phyloP scores from a whole-genome alignment of 1,140 invertebrate species.

The Bemisia tabaci region DNA sequence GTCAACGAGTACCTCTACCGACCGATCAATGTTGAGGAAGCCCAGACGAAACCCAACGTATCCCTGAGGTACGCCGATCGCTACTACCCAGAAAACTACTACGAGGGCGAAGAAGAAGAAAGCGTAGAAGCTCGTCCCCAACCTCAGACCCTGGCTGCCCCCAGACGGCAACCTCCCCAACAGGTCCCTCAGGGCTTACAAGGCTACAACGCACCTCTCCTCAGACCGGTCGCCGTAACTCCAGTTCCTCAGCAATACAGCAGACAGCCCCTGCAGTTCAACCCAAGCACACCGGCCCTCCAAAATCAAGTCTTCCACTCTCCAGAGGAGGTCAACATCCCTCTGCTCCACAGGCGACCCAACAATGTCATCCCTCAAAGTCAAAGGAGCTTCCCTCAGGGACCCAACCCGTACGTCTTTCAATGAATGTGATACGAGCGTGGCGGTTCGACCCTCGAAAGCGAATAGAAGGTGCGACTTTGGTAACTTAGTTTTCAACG shows the following conservation, averaged over 20 bases:
- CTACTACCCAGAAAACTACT: constrained; percentile 24
- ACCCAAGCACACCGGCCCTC: neutral
- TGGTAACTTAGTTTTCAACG: neutral
- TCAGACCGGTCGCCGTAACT: constrained; percentile 4
- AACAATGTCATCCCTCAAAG: neutral
- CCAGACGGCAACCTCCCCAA: constrained; percentile 10
- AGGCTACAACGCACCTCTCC: constrained; percentile 10
- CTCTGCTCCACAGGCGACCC: constrained; percentile 57
- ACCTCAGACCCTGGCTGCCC: constrained; percentile 9
- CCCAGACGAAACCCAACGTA: constrained; percentile 62
- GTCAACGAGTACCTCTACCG: constrained; percentile 88
- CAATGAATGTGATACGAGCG: neutral
- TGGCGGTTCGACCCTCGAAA: neutral
- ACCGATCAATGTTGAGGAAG: constrained; percentile 67
- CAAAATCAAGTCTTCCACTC: constrained; percentile 55
- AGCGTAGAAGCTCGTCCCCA: constrained; percentile 6
- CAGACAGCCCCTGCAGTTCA: constrained; percentile 8
- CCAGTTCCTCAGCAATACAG: constrained; percentile 12
- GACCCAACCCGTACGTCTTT: neutral
- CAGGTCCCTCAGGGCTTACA: constrained; percentile 9
- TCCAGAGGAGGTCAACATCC: constrained; percentile 73
- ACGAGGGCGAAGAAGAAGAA: constrained; percentile 17
- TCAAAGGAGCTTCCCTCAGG: neutral
- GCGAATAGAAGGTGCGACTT: neutral
- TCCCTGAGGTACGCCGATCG: constrained; percentile 73